Conservation (phyloP, 2,113 vertebrate genomes). For the Patagioenas fasciata region DNA sequence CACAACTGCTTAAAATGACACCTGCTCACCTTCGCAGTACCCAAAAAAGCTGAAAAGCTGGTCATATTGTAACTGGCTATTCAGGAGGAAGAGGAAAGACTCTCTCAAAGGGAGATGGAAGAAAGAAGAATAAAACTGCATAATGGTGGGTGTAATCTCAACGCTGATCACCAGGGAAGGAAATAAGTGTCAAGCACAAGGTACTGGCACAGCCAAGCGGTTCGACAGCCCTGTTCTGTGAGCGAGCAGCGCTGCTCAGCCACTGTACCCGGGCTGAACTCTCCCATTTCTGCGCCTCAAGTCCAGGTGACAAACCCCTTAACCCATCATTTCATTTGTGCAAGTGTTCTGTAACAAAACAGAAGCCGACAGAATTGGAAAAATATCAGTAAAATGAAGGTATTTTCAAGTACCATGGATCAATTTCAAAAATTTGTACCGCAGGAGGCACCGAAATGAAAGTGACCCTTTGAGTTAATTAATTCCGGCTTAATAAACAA, state of each 20-base stretch:
- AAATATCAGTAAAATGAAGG: background rate
- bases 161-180: too few relatives aligned
- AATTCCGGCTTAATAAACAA: constrained; percentile 27
- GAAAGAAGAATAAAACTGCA: background rate
- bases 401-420: constrained; percentile 24
- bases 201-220: too few relatives aligned
- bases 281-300: too few relatives aligned
- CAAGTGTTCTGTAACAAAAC: background rate
- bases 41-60: background rate
- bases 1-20: background rate
- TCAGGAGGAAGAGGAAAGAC: background rate
- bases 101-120: background rate
- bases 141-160: background rate
- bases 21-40: background rate
- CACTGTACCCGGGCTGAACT: too few relatives aligned
- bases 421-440: background rate
- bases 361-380: background rate
- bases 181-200: too few relatives aligned
- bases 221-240: too few relatives aligned
- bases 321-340: background rate
- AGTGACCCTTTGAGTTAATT: constrained; percentile 23
- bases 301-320: background rate
- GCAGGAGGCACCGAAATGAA: background rate
- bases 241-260: too few relatives aligned
- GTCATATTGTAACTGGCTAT: background rate